Conservation (phyloP, 2,113 vertebrate genomes). For the Mus pahari region DNA sequence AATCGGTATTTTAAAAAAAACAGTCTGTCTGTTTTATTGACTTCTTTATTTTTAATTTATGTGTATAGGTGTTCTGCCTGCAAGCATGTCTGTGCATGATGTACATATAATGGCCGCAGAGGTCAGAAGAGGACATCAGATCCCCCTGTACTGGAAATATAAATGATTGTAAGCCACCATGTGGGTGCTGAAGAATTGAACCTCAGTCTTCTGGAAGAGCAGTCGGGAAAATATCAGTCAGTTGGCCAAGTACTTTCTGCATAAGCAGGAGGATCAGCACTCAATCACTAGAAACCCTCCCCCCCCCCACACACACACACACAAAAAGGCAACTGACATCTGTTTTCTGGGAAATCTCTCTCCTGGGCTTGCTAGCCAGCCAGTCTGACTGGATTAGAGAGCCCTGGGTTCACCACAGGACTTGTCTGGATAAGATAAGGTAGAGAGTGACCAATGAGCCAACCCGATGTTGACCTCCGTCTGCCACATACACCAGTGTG, state of each 20-base stretch:
- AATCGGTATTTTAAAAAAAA: not conserved
- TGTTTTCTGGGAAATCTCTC: too few species aligned
- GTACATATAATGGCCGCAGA: not conserved
- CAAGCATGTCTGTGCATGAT: not conserved
- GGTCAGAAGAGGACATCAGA: not conserved
- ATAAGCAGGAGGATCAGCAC: not conserved
- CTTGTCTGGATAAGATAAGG: not conserved
- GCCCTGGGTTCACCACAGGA: not conserved
- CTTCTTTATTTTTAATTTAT: not conserved
- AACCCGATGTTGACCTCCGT: not conserved
- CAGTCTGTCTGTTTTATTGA: not conserved
- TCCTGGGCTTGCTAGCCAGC: too few species aligned
- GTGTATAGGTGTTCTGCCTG: not conserved
- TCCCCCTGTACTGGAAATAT: not conserved
- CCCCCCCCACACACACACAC: too few species aligned
- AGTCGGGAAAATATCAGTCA: not conserved
- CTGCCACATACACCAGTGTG: not conserved
- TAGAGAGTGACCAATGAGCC: not conserved
- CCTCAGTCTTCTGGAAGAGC: not conserved
- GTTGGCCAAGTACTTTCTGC: not conserved
- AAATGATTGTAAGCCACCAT: not conserved
- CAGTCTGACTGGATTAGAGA: too few species aligned
- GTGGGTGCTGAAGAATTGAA: not conserved
- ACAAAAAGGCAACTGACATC: not conserved
- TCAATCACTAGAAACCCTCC: not conserved